phyloP scores from a whole-genome alignment of 2,888 invertebrate species.

The Aspidiotus destructor region DNA sequence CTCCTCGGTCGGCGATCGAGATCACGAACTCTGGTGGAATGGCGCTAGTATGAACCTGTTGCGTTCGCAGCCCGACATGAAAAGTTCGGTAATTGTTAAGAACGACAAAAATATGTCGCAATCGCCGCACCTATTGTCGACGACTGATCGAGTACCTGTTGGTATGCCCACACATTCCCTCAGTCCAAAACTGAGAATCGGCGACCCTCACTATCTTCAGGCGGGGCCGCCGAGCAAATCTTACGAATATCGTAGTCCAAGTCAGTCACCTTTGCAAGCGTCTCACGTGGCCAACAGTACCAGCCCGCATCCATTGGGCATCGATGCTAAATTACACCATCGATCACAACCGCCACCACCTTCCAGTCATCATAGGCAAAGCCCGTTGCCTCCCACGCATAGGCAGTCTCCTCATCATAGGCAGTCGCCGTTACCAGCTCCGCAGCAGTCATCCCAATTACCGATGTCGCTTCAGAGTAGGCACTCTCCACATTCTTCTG shows the following conservation, averaged over 20 bases:
- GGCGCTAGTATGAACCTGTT: background rate
- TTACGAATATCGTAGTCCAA: conserved; percentile 29
- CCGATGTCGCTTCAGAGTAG: conserved; percentile 39
- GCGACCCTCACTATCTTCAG: conserved; percentile 43
- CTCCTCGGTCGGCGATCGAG: conserved; percentile 11
- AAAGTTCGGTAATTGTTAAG: conserved; percentile 34
- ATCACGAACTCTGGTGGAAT: background rate
- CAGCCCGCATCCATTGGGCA: conserved; percentile 35
- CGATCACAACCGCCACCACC: conserved; percentile 14
- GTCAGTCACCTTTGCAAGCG: conserved; percentile 28
- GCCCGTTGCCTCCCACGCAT: conserved; percentile 18
- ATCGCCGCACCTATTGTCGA: background rate
- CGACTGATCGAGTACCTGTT: background rate
- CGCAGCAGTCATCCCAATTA: conserved; percentile 39
- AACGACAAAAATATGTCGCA: conserved; percentile 24
- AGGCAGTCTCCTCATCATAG: conserved; percentile 28
- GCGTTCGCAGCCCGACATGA: conserved; percentile 13
- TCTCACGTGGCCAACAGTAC: conserved; percentile 38
- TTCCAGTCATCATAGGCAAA: conserved; percentile 16
- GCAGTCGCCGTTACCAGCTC: conserved; percentile 44
- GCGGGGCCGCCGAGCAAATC: conserved; percentile 37
- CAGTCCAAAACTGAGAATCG: conserved; percentile 46
- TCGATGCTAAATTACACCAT: conserved; percentile 4
- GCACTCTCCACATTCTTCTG: conserved; percentile 37
- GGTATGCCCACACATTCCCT: conserved; percentile 40